Conservation (phyloP, 2,113 vertebrate genomes). For the Morone chrysops region DNA sequence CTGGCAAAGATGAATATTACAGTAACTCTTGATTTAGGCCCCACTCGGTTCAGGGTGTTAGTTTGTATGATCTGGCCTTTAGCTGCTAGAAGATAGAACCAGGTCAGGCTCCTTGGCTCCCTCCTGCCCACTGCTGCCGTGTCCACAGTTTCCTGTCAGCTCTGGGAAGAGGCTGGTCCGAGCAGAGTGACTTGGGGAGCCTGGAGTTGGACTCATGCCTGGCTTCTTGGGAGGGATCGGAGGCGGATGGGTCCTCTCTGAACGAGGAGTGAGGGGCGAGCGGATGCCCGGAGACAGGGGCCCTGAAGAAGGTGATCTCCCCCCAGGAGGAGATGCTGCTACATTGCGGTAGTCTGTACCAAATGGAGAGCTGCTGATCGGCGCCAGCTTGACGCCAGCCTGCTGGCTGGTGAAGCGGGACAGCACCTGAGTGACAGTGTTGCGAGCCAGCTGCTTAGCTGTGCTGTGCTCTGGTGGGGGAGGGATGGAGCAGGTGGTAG, state of each 20-base stretch:
- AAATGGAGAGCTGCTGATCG: slow-evolving; percentile 93
- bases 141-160: slow-evolving; percentile 87
- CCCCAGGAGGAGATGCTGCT: slow-evolving; percentile 80
- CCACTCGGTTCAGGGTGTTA: background rate
- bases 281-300: slow-evolving; percentile 93
- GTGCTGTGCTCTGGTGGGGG: slow-evolving; percentile 87
- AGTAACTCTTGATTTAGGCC: slow-evolving; percentile 15
- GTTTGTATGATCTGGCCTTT: slow-evolving; percentile 2
- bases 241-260: slow-evolving; percentile 90
- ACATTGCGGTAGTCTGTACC: slow-evolving; percentile 96
- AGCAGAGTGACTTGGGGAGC: slow-evolving; percentile 81
- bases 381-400: slow-evolving; percentile 84
- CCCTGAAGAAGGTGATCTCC: slow-evolving; percentile 86
- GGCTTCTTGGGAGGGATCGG: slow-evolving; percentile 94
- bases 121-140: slow-evolving; percentile 81
- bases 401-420: slow-evolving; percentile 97
- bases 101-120: slow-evolving; percentile 92
- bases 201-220: slow-evolving; percentile 89
- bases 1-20: slow-evolving; percentile 1
- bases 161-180: slow-evolving; percentile 87
- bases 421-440: slow-evolving; percentile 98
- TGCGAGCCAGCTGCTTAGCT: slow-evolving; percentile 96
- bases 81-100: slow-evolving; percentile 87
- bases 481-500: slow-evolving; percentile 83
- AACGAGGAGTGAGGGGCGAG: slow-evolving; percentile 92